Conservation (phyloP, 2,888 invertebrate genomes). For the Argyra leucocephala region DNA sequence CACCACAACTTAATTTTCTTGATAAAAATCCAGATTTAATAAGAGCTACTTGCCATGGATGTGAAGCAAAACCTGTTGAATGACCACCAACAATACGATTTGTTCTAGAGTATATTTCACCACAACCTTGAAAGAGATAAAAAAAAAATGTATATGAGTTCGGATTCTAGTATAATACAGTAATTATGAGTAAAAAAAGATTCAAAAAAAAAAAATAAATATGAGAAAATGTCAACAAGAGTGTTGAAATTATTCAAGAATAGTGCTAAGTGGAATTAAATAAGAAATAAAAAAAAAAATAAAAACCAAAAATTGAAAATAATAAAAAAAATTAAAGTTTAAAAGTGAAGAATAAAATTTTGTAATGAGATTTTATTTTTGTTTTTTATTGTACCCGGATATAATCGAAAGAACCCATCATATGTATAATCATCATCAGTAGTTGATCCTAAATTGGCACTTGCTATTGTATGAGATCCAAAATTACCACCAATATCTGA, state of each 20-base stretch:
- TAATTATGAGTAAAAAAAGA: not conserved
- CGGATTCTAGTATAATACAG: too few species aligned
- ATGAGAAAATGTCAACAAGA: not conserved
- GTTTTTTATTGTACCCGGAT: constrained; percentile 37
- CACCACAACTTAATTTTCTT: constrained; percentile 84
- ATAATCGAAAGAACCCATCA: constrained; percentile 38
- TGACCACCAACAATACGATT: constrained; percentile 89
- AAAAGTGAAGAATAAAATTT: constrained; percentile 14
- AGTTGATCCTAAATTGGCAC: not conserved
- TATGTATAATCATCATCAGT: constrained; percentile 32
- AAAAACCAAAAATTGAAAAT: constrained; percentile 11
- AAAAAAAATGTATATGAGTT: constrained; percentile 18
- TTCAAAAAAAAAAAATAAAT: not conserved
- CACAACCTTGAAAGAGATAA: constrained; percentile 70
- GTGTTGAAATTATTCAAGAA: constrained; percentile 9
- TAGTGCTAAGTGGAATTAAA: constrained; percentile 7
- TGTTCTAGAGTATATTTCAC: constrained; percentile 75
- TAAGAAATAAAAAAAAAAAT: constrained; percentile 1
- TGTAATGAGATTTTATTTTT: constrained; percentile 16
- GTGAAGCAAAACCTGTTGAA: constrained; percentile 79
- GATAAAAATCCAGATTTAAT: constrained; percentile 84
- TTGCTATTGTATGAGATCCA: not conserved
- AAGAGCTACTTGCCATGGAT: constrained; percentile 90
- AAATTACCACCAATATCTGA: not conserved
- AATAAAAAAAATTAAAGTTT: constrained; percentile 13